Percentiles rank a stretch among this genome's conserved stretches.
Evolutionary conservation across 2,113 vertebrate species (phyloP).

Genomic region (Hipposideros armiger): DNA sequence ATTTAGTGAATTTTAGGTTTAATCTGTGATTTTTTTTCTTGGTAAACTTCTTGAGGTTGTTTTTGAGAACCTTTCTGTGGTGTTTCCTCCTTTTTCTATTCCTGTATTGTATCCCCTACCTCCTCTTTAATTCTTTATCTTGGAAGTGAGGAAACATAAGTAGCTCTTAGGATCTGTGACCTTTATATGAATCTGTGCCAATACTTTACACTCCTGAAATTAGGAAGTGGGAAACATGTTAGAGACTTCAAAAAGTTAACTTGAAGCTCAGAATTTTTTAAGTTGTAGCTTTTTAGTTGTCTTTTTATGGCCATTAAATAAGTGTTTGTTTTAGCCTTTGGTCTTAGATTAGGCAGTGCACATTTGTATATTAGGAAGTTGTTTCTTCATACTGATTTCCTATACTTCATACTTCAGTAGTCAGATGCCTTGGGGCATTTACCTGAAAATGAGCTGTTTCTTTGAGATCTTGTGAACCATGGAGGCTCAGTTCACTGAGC

Average conservation of each 20-base stretch:
- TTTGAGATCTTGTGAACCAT: background rate
- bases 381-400: constrained; percentile 62
- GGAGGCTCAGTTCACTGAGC: background rate
- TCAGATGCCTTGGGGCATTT: background rate
- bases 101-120: background rate
- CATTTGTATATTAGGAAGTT: constrained; percentile 55
- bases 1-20: constrained; percentile 63
- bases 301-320: background rate
- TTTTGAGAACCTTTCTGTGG: constrained; percentile 27
- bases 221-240: background rate
- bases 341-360: background rate
- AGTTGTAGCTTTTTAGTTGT: background rate
- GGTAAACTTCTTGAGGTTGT: constrained; percentile 48
- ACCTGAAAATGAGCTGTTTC: constrained; percentile 32
- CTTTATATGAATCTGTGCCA: constrained; percentile 26
- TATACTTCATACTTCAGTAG: background rate
- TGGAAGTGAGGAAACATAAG: constrained; percentile 17
- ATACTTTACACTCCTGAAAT: constrained; percentile 14
- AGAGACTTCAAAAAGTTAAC: constrained; percentile 36
- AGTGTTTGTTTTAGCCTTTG: background rate
- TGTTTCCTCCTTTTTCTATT: constrained; percentile 33
- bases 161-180: constrained; percentile 43
- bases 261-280: constrained; percentile 36
- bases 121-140: background rate
- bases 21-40: constrained; percentile 63